Evolutionary conservation across 2,888 invertebrate species (phyloP).

Genomic region (Tetranychus piercei): DNA sequence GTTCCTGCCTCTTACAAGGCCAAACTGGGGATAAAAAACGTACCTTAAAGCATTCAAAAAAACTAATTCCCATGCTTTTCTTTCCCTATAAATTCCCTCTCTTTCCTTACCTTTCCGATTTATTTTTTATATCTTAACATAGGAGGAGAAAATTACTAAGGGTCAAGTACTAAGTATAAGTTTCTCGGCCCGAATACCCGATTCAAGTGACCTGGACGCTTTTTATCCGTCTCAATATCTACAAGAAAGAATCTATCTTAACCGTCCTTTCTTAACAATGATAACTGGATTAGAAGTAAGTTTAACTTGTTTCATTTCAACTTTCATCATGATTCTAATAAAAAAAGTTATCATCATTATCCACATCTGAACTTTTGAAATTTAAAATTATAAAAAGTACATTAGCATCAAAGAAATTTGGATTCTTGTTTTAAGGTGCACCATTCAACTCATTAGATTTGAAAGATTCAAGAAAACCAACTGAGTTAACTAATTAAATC

Average conservation of each 20-base stretch:
- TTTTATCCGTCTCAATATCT: constrained; percentile 74
- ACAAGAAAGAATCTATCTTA: constrained; percentile 80
- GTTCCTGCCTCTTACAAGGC: not conserved
- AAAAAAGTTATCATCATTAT: not conserved
- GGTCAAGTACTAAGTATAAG: constrained; percentile 42
- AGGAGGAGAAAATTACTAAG: constrained; percentile 6
- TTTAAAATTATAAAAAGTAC: not conserved
- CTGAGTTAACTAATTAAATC: not conserved
- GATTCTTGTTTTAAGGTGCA: not conserved
- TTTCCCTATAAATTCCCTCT: not conserved
- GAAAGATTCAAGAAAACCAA: not conserved
- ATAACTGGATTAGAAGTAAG: constrained; percentile 62
- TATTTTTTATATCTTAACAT: not conserved
- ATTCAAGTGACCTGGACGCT: constrained; percentile 44
- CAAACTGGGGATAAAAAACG: not conserved
- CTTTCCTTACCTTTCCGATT: not conserved
- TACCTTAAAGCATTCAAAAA: not conserved
- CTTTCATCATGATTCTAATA: not conserved
- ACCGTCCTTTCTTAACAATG: constrained; percentile 63
- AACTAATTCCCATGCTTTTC: constrained; percentile 2
- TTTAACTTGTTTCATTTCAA: constrained; percentile 1
- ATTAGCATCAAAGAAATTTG: not conserved
- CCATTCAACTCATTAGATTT: not conserved
- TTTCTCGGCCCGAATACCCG: constrained; percentile 66
- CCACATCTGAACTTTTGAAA: not conserved